These are phyloP conservation scores for Phainopepla nitens DNA, from an alignment of 2,113 vertebrate species.

Conservation along the genomic window DNA sequence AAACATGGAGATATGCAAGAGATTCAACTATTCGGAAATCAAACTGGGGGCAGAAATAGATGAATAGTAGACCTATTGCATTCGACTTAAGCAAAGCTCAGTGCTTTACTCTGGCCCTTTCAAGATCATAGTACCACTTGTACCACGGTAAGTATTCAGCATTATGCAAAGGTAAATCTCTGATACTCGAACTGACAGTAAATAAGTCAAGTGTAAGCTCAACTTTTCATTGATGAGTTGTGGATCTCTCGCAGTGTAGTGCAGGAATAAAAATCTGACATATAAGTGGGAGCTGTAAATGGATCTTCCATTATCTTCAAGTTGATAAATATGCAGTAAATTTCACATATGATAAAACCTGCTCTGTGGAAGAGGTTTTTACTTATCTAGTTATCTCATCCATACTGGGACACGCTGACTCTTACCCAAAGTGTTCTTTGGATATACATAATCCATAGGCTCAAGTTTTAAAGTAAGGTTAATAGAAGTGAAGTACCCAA, in stretches of 20 bases:
- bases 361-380: not conserved
- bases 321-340: not conserved
- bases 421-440: not conserved
- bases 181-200: not conserved
- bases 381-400: not conserved
- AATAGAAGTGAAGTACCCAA: not conserved
- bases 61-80: not conserved
- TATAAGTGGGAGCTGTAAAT: not conserved
- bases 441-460: not conserved
- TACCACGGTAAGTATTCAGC: not conserved
- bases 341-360: not conserved
- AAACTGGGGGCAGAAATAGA: not conserved
- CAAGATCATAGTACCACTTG: not conserved
- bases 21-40: not conserved
- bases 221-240: not conserved
- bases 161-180: not conserved
- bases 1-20: not conserved
- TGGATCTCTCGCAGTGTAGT: not conserved
- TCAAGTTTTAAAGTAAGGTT: not conserved
- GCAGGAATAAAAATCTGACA: not conserved
- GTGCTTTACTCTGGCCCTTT: not conserved
- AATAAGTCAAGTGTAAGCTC: not conserved
- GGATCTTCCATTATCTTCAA: not conserved
- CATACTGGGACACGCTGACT: not conserved
- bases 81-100: not conserved